Percentiles rank a stretch among this genome's conserved stretches.
Conservation (phyloP, 2,113 vertebrate species). For the Cinclus cinclus region DNA sequence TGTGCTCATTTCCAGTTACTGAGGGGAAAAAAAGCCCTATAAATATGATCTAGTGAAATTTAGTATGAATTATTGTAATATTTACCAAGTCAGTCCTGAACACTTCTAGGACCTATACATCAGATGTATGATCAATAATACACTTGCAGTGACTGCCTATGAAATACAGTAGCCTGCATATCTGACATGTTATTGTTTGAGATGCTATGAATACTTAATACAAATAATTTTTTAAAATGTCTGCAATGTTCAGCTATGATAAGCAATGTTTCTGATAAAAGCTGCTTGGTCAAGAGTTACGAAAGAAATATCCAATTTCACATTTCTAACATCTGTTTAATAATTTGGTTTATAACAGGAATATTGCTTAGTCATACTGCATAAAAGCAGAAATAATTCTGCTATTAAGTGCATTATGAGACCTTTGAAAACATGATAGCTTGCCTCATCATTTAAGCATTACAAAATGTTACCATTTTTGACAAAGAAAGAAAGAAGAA, state of each 20-base stretch:
- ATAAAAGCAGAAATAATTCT: not conserved
- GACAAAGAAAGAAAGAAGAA: not conserved
- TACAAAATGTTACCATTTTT: not conserved
- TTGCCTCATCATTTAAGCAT: not conserved
- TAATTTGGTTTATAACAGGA: constrained; percentile 27
- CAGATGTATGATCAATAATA: not conserved
- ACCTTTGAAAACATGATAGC: not conserved
- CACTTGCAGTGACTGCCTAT: not conserved
- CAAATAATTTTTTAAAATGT: not conserved
- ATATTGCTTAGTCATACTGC: constrained; percentile 16
- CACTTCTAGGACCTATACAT: not conserved
- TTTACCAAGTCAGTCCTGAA: not conserved
- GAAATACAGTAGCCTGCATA: not conserved
- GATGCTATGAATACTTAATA: not conserved
- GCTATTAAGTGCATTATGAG: not conserved
- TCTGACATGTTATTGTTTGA: not conserved
- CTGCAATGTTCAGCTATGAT: not conserved
- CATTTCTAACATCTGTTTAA: not conserved
- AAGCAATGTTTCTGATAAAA: not conserved
- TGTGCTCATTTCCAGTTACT: not conserved
- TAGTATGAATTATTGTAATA: not conserved
- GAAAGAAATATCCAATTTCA: not conserved
- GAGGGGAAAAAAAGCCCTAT: not conserved
- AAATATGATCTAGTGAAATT: not conserved
- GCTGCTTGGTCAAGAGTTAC: not conserved